Conservation (phyloP, 2,888 invertebrate species). For the Acrobasis consociella region DNA sequence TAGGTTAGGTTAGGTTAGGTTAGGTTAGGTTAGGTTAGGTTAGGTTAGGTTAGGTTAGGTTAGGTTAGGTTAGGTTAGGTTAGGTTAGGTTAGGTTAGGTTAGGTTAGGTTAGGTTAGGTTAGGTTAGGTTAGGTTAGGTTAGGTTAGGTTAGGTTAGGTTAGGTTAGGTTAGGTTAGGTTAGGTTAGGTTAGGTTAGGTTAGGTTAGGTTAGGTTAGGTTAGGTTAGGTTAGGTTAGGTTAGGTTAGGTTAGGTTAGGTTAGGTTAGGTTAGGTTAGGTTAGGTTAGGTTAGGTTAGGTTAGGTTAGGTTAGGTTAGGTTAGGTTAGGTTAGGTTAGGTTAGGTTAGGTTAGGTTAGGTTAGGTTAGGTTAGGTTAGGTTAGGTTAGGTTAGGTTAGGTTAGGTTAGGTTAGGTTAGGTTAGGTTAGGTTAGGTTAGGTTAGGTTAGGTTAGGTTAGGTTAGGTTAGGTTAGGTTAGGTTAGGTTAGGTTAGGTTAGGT, state of each 20-base stretch:
- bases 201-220: constrained; percentile 24
- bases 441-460: constrained; percentile 8
- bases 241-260: constrained; percentile 24
- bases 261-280: constrained; percentile 16
- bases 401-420: constrained; percentile 14
- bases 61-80: constrained; percentile 23
- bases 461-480: background rate
- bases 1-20: constrained; percentile 19
- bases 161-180: constrained; percentile 24
- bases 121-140: constrained; percentile 24
- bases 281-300: background rate
- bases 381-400: constrained; percentile 15
- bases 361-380: constrained; percentile 15
- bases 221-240: constrained; percentile 24
- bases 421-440: background rate
- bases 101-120: constrained; percentile 24
- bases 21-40: constrained; percentile 11
- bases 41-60: constrained; percentile 23
- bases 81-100: constrained; percentile 24
- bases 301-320: background rate
- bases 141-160: constrained; percentile 24
- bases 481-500: background rate
- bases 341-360: constrained; percentile 9
- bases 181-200: constrained; percentile 24
- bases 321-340: constrained; percentile 17